Percentiles rank a stretch among this genome's conserved stretches.
phyloP scores from a whole-genome alignment of 2,797 vertebrate species.

The Emydoidea blandingii region DNA sequence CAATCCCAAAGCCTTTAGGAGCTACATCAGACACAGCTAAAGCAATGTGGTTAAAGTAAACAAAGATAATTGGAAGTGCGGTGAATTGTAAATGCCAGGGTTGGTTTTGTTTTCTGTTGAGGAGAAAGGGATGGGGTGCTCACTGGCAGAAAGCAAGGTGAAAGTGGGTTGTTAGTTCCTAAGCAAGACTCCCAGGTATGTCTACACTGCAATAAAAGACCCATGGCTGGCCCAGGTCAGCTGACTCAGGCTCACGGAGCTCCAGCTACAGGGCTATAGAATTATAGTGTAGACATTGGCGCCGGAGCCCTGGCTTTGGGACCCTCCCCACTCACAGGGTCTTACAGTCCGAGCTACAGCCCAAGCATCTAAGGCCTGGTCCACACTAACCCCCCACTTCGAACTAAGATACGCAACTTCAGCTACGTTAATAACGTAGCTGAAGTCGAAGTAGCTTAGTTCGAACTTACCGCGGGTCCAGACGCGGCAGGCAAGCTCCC shows the following conservation, averaged over 20 bases:
- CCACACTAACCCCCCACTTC: no score
- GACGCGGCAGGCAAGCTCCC: no score
- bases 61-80: background rate
- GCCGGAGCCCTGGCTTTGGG: background rate
- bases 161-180: accelerated
- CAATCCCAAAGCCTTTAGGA: background rate
- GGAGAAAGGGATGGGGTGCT: background rate
- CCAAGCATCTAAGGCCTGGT: background rate
- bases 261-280: background rate
- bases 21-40: background rate
- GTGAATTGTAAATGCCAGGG: background rate
- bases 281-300: no score
- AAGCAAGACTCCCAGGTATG: background rate
- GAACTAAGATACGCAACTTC: no score
- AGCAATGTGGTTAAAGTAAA: background rate
- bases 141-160: background rate
- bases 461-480: no score
- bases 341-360: background rate
- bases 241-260: background rate
- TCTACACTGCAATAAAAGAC: background rate
- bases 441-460: no score
- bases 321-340: background rate
- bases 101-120: background rate
- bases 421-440: no score
- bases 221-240: background rate